Conservation (phyloP, 2,797 vertebrate species). For the Pristis pectinata region DNA sequence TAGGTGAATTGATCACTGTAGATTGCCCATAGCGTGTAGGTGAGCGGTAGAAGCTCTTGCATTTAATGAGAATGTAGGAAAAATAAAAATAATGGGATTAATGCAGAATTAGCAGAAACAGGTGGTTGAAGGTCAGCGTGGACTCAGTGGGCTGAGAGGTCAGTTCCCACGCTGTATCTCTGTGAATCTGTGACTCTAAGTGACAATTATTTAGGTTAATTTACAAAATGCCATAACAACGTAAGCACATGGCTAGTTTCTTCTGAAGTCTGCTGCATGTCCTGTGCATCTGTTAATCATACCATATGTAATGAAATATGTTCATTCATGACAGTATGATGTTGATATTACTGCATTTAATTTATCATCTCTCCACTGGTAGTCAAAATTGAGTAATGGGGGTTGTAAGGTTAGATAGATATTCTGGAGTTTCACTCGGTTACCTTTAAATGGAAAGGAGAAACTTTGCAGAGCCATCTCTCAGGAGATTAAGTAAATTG, state of each 20-base stretch:
- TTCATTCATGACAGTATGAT: not conserved
- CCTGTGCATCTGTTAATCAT: not conserved
- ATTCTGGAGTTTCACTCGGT: not conserved
- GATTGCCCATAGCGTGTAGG: no score
- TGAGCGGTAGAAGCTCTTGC: no score
- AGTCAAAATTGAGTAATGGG: constrained; percentile 14
- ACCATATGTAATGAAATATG: not conserved
- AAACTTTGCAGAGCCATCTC: not conserved
- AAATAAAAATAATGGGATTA: no score
- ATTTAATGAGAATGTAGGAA: no score
- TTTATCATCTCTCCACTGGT: constrained; percentile 10
- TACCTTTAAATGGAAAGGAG: not conserved
- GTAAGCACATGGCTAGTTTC: not conserved
- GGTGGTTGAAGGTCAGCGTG: no score
- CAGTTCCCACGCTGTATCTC: no score
- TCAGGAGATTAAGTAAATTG: not conserved
- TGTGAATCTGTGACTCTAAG: no score
- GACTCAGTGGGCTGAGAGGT: no score
- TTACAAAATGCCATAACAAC: not conserved
- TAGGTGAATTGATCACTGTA: no score
- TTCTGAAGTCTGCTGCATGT: not conserved
- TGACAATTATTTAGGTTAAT: not conserved
- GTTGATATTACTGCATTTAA: not conserved
- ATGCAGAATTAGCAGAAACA: no score
- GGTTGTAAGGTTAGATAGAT: constrained; percentile 13